Percentiles rank a stretch among this genome's conserved stretches.
Conservation (phyloP, 2,113 vertebrate species). For the Syrmaticus mikado region DNA sequence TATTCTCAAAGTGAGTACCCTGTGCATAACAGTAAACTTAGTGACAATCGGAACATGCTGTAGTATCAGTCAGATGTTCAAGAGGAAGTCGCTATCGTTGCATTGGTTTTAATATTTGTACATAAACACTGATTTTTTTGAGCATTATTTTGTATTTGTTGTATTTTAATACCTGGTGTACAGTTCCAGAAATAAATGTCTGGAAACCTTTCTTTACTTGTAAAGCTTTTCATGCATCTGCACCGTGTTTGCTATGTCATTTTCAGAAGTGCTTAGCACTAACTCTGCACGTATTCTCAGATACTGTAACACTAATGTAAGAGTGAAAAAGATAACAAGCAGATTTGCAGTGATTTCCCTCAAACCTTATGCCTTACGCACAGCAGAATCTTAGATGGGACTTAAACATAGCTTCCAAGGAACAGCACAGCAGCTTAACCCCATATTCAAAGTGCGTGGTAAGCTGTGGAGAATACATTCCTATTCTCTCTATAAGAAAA, state of each 20-base stretch:
- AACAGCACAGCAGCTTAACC: rapidly evolving
- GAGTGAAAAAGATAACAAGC: rapidly evolving
- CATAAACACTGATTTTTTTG: conserved; percentile 97
- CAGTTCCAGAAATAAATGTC: conserved; percentile 99
- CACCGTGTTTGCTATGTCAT: not conserved
- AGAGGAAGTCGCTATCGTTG: conserved; percentile 92
- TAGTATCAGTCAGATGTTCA: conserved; percentile 87
- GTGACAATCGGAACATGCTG: conserved; percentile 96
- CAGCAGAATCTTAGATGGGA: not conserved
- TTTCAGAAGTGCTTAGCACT: not conserved
- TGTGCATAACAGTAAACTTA: conserved; percentile 81
- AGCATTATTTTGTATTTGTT: conserved; percentile 99
- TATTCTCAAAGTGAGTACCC: conserved; percentile 66
- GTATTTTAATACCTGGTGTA: conserved; percentile 99
- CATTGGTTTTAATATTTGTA: conserved; percentile 98
- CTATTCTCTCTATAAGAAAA: not conserved
- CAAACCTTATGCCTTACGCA: not conserved
- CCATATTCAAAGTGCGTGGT: rapidly evolving
- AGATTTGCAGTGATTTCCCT: not conserved
- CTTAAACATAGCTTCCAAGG: not conserved
- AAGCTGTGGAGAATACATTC: rapidly evolving
- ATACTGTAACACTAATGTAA: rapidly evolving
- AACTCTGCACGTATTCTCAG: not conserved
- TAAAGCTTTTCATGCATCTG: conserved; percentile 39
- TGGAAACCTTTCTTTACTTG: conserved; percentile 88